Base-by-base conservation (phyloP, 2,888 invertebrate genomes). In the Cataglyphis albicans region DNA sequence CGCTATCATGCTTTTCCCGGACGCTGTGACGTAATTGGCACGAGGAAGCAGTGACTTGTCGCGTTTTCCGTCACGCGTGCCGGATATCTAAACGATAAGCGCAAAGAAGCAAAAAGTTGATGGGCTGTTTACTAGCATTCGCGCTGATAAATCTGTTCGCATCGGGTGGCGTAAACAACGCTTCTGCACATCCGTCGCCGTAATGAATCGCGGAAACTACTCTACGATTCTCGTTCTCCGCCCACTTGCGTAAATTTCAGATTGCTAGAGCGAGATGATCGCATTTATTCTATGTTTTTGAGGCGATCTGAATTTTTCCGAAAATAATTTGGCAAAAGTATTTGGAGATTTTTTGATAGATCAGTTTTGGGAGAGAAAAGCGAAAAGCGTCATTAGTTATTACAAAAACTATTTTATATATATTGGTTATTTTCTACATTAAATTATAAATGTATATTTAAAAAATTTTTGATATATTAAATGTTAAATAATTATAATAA, bases 121-220 rank as follows among this genome's bases (percentile, higher is more conserved):
- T 63, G 59, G 74, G 61, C 52, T 83, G 75, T 84, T 88, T 88
- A 84, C 88, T 81, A 84, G 67, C 63, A 21, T 68, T 67, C 32
- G 35, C 15, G 21, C 61, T 63, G 70, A 88, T 88, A 86, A 88
- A 86, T 88, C 82, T 75, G 29, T 72, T 67, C 10, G 25, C 63
- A 38, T 44, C 59, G 44, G 29, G 35, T 29, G 63, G 73, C 65
- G 81, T 83, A 85, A 86, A 88, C 83, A 86, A 80, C 52, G 38
- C 81, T 74, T 74, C 25, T 29, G 25, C 52, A 29, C n/a, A 63
- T 81, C 65, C 44, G 44, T 35, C 32, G 59, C 63, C 48, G 81
- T 82, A 86, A 88, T 84, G 81, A 88, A 88, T 84, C 75, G 75
- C 57, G 29, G 41, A 55, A 55, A 57, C 35, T 82, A 64, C 65